These are phyloP conservation scores for Cheilosia vulpina DNA, from an alignment of 2,888 invertebrate species.

Conservation along the genomic window DNA sequence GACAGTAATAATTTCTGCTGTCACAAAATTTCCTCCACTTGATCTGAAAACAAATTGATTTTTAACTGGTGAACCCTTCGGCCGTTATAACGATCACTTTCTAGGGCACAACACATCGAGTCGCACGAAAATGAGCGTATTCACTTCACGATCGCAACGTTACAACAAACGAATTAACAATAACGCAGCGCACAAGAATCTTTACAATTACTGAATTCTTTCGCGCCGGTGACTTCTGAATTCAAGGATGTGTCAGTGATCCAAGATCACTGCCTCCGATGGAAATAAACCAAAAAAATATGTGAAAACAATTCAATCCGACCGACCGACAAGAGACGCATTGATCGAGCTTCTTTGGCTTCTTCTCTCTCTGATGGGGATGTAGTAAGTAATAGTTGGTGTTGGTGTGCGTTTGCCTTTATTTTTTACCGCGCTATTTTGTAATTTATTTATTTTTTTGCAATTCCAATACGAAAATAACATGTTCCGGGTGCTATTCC, in stretches of 20 bases:
- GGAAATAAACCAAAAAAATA: constrained; percentile 50
- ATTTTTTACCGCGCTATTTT: constrained; percentile 37
- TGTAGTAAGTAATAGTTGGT: background rate
- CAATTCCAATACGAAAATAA: constrained; percentile 69
- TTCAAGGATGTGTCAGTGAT: constrained; percentile 71
- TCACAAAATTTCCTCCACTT: constrained; percentile 16
- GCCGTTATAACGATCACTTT: background rate
- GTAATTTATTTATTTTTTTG: constrained; percentile 37
- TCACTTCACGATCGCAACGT: constrained; percentile 22
- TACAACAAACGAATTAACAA: background rate
- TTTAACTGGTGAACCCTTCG: background rate
- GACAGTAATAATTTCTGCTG: constrained; percentile 6
- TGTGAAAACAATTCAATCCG: constrained; percentile 21
- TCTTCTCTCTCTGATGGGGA: background rate
- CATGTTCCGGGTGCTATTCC: constrained; percentile 75
- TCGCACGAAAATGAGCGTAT: background rate
- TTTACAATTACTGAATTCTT: constrained; percentile 36
- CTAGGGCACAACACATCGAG: background rate
- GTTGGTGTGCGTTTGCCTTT: constrained; percentile 4
- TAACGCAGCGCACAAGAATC: constrained; percentile 23
- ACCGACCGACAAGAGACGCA: constrained; percentile 48
- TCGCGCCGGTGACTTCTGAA: background rate
- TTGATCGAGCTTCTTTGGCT: constrained; percentile 46
- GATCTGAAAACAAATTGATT: constrained; percentile 22
- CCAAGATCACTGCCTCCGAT: constrained; percentile 72